Evolutionary conservation across 2,888 invertebrate genomes (phyloP).

Genomic region (Willowsia nigromaculata): DNA sequence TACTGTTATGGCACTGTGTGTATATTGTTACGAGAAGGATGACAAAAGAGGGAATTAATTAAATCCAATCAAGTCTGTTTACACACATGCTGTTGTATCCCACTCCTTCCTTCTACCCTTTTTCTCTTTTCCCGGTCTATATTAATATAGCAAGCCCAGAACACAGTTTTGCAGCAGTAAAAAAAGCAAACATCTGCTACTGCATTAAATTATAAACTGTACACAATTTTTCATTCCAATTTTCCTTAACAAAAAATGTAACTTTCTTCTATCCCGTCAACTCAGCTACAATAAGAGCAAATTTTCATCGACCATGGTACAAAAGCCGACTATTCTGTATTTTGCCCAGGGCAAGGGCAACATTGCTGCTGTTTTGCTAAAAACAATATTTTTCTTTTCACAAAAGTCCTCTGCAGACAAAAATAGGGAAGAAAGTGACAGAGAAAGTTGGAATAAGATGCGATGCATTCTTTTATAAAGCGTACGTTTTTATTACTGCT

Average conservation of each 20-base stretch:
- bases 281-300: not conserved
- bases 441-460: not conserved
- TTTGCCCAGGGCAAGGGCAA: conserved; percentile 45
- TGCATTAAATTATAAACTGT: not conserved
- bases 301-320: too few species aligned
- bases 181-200: not conserved
- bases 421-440: conserved; percentile 3
- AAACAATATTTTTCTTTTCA: conserved; percentile 7
- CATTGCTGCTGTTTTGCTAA: not conserved
- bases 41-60: conserved; percentile 34
- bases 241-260: not conserved
- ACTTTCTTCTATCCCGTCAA: not conserved
- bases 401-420: not conserved
- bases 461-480: conserved; percentile 5
- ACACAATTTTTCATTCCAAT: conserved; percentile 12
- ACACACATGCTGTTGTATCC: conserved; percentile 9
- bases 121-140: too few species aligned
- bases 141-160: too few species aligned
- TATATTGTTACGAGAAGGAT: not conserved
- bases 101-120: not conserved
- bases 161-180: not conserved
- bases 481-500: not conserved
- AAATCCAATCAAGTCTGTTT: conserved; percentile 36
- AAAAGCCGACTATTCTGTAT: too few species aligned
- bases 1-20: not conserved